These are phyloP conservation scores for human DNA, from an alignment of 2,113 vertebrate species.

Conservation along the genomic window GRCh38 chr14:53017501-53018000, in stretches of 20 bases:
- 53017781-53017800: not conserved
- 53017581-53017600: not conserved
- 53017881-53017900: not conserved
- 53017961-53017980: not conserved
- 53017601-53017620: not conserved
- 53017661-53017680: not conserved
- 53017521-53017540: not conserved
- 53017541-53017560: not conserved
- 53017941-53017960: not conserved
- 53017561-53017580: not conserved
- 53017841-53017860: not conserved
- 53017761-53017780: not conserved
- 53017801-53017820: not conserved
- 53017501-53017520: not conserved
- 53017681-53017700: not conserved
- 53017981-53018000: not conserved
- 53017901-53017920: not conserved
- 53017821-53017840: not conserved
- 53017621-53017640: not conserved
- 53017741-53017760: not conserved
- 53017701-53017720: not conserved
- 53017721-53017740: not conserved
- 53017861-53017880: not conserved
- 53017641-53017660: not conserved
- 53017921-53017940: not conserved